Percentiles rank a stretch among this genome's conserved stretches.
Evolutionary conservation across 2,888 invertebrate genomes (phyloP).

Genomic region (Hypomecis atomaria): DNA sequence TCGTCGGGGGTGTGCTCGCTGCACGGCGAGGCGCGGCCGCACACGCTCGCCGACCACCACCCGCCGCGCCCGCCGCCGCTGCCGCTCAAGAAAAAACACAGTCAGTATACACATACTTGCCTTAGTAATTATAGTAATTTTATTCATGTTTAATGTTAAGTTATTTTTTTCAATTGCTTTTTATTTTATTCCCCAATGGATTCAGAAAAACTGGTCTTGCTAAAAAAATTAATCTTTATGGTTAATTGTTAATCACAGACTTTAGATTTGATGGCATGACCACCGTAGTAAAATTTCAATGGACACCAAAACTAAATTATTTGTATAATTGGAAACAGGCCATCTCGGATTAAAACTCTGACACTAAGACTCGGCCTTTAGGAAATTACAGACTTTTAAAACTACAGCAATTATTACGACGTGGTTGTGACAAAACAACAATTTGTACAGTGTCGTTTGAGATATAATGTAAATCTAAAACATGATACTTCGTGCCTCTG

Average conservation of each 20-base stretch:
- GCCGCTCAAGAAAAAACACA: slow-evolving; percentile 97
- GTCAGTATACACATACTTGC: slow-evolving; percentile 87
- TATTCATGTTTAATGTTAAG: not conserved
- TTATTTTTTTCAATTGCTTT: not conserved
- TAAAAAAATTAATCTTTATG: not conserved
- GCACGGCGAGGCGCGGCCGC: slow-evolving; percentile 78
- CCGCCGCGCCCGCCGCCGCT: slow-evolving; percentile 94
- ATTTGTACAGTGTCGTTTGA: too few relatives aligned
- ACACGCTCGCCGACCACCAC: slow-evolving; percentile 79
- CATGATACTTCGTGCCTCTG: too few relatives aligned
- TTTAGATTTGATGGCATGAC: not conserved
- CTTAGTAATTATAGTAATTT: not conserved
- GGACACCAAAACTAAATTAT: slow-evolving; percentile 4
- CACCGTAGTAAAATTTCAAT: not conserved
- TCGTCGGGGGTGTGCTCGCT: slow-evolving; percentile 67
- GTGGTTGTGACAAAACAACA: too few relatives aligned
- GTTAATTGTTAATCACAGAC: not conserved
- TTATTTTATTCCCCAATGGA: not conserved
- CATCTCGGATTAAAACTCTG: too few relatives aligned
- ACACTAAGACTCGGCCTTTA: too few relatives aligned
- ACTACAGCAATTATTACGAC: too few relatives aligned
- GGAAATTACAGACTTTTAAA: too few relatives aligned
- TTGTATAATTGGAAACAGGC: too few relatives aligned
- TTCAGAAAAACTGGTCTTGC: not conserved
- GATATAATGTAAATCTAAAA: too few relatives aligned